Conservation (phyloP, 2,888 invertebrate species). For the Erebia aethiops region DNA sequence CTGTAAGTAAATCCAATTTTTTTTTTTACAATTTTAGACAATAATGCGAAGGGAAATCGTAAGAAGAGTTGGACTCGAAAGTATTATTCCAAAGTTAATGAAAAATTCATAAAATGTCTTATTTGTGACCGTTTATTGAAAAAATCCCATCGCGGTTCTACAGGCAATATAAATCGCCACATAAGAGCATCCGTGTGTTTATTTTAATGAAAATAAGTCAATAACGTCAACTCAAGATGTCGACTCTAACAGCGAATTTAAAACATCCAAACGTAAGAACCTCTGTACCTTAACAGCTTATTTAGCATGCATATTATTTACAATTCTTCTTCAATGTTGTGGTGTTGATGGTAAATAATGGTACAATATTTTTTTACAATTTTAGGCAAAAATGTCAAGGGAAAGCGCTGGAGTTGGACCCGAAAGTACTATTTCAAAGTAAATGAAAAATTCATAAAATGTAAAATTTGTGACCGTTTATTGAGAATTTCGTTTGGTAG, state of each 20-base stretch:
- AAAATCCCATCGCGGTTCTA: neutral
- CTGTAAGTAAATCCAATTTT: neutral
- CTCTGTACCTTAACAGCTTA: too few species aligned
- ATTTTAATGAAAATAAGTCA: neutral
- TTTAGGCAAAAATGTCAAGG: neutral
- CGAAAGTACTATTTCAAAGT: constrained; percentile 8
- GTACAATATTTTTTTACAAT: neutral
- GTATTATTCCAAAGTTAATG: neutral
- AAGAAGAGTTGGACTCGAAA: constrained; percentile 7
- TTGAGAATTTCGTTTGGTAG: neutral
- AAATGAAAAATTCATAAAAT: neutral
- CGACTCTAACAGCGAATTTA: neutral
- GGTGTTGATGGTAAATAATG: neutral
- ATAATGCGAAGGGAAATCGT: neutral
- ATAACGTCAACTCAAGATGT: neutral
- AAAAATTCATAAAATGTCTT: constrained; percentile 3
- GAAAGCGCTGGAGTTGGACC: neutral
- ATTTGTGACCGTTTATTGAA: constrained; percentile 11
- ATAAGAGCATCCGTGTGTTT: constrained; percentile 15
- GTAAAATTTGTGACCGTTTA: constrained; percentile 10
- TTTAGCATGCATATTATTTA: too few species aligned
- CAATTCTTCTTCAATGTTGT: too few species aligned
- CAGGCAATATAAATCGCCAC: constrained; percentile 14
- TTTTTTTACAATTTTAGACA: neutral
- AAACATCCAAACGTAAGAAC: too few species aligned